Conservation (phyloP, 2,888 invertebrate species). For the Parochlus steinenii region DNA sequence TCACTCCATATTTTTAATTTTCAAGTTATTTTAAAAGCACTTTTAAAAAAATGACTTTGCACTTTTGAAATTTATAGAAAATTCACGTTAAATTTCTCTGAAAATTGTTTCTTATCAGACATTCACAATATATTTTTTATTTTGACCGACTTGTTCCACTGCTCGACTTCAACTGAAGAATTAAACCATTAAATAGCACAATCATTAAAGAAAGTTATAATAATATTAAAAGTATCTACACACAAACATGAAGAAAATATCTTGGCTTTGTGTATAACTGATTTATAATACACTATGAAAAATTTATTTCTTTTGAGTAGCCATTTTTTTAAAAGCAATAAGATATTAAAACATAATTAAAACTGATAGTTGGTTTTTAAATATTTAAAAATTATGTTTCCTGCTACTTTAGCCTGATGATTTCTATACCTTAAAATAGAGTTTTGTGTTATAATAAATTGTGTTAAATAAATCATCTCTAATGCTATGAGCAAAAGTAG, state of each 20-base stretch:
- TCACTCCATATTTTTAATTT: neutral
- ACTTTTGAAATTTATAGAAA: neutral
- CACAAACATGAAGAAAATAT: conserved; percentile 3
- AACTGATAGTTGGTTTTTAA: too few relatives aligned
- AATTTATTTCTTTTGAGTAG: neutral
- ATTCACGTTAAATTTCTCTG: conserved; percentile 4
- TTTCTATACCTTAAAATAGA: too few relatives aligned
- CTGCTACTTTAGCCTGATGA: too few relatives aligned
- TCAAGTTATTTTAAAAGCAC: too few relatives aligned
- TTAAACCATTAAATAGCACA: conserved; percentile 12
- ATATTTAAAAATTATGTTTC: too few relatives aligned
- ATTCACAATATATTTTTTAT: neutral
- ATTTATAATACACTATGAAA: too few relatives aligned
- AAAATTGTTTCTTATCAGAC: conserved; percentile 5
- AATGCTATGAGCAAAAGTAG: too few relatives aligned
- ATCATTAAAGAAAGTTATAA: conserved; percentile 10
- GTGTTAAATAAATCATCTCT: too few relatives aligned
- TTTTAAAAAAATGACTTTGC: neutral
- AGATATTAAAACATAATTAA: too few relatives aligned
- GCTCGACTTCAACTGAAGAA: conserved; percentile 12
- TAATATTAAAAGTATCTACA: conserved; percentile 1
- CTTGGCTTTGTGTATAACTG: conserved; percentile 1
- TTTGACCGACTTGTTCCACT: conserved; percentile 12
- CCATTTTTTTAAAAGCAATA: neutral
- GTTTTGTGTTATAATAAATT: too few relatives aligned